These are phyloP conservation scores for Coluber constrictor DNA, from an alignment of 2,797 vertebrate species.

Conservation along the genomic window DNA sequence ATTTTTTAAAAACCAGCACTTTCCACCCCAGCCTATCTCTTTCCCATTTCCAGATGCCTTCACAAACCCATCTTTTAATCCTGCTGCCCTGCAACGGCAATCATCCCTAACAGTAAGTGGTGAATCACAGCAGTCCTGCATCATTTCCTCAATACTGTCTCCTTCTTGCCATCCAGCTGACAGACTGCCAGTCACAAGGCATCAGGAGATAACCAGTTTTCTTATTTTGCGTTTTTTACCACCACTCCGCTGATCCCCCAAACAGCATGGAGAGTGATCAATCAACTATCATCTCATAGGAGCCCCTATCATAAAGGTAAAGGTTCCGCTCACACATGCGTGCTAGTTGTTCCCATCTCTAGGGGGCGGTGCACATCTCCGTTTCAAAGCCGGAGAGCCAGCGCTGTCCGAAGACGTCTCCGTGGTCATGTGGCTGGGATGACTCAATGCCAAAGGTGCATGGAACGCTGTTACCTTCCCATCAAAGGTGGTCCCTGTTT, in stretches of 20 bases:
- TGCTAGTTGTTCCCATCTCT: no score
- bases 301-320: no score
- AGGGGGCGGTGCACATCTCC: no score
- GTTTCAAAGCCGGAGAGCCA: no score
- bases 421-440: no score
- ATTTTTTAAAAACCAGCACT: background rate
- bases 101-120: background rate
- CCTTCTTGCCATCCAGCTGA: background rate
- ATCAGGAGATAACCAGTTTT: background rate
- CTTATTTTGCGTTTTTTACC: background rate
- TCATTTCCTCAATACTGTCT: background rate
- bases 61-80: background rate
- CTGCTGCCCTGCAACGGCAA: background rate
- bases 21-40: background rate
- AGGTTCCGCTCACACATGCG: no score
- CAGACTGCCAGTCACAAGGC: background rate
- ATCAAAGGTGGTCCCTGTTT: no score
- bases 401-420: no score
- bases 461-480: no score
- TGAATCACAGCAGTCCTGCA: background rate
- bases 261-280: background rate
- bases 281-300: background rate
- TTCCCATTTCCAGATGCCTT: background rate
- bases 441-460: no score
- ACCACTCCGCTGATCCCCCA: background rate